phyloP scores from a whole-genome alignment of 1,140 invertebrate species.

The Megalopta genalis region DNA sequence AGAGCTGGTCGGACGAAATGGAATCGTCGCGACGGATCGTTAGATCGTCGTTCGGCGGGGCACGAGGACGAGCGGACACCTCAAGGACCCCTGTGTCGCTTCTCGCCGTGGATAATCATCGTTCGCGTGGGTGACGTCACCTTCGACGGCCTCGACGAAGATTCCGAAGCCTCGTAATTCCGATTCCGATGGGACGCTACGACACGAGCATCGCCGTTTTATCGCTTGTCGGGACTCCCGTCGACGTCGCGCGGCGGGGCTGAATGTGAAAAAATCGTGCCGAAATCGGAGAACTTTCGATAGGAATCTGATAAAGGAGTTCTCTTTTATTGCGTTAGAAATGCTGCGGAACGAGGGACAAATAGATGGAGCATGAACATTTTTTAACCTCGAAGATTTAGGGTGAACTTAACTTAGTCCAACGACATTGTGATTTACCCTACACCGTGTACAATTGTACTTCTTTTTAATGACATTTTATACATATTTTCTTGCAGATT shows the following conservation, averaged over 20 bases:
- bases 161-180: slow-evolving; percentile 24
- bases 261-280: too few species aligned
- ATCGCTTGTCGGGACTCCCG: not conserved
- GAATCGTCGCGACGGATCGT: slow-evolving; percentile 10
- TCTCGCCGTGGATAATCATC: slow-evolving; percentile 8
- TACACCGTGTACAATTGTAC: too few species aligned
- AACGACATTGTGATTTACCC: too few species aligned
- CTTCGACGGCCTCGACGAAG: slow-evolving; percentile 5
- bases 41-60: not conserved
- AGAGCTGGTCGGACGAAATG: not conserved
- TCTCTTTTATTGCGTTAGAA: too few species aligned
- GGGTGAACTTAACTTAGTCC: too few species aligned
- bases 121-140: slow-evolving; percentile 12
- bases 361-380: too few species aligned
- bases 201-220: not conserved
- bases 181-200: slow-evolving; percentile 10
- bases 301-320: too few species aligned
- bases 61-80: slow-evolving; percentile 17
- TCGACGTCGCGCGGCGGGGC: not conserved
- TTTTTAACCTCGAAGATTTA: too few species aligned
- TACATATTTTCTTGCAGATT: too few species aligned
- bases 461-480: too few species aligned
- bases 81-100: slow-evolving; percentile 1
- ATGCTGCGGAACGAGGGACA: too few species aligned
- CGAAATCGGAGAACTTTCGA: too few species aligned